phyloP scores from a whole-genome alignment of 1,140 invertebrate species.

The Cotesia glomerata region DNA sequence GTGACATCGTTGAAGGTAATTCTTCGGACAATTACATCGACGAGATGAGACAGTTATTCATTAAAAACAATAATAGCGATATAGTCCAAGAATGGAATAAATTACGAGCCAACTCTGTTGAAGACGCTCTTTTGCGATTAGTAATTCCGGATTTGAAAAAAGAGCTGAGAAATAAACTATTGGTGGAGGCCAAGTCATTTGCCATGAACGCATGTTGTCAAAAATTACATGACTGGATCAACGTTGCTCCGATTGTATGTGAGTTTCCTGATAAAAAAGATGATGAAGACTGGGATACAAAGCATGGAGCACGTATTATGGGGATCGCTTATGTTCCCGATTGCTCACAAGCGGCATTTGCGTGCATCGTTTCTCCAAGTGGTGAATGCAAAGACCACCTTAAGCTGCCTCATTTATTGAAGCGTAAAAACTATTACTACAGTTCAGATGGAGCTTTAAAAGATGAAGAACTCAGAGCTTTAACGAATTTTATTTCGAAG shows the following conservation, averaged over 20 bases:
- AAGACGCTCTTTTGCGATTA: conserved; percentile 86
- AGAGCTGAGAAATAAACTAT: conserved; percentile 81
- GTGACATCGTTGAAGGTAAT: conserved; percentile 80
- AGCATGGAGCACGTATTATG: conserved; percentile 85
- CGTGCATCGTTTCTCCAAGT: conserved; percentile 78
- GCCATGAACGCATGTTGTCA: conserved; percentile 83
- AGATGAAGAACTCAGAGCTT: conserved; percentile 50
- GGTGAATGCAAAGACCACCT: conserved; percentile 77
- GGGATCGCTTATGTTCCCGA: no score
- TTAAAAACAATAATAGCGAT: conserved; percentile 94
- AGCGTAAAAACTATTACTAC: no score
- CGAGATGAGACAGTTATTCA: conserved; percentile 90
- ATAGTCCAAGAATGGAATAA: conserved; percentile 97
- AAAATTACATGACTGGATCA: conserved; percentile 90
- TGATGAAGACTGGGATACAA: conserved; percentile 90
- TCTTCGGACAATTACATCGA: conserved; percentile 80
- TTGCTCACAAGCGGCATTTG: conserved; percentile 58
- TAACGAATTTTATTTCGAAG: conserved; percentile 84
- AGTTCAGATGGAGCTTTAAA: no score
- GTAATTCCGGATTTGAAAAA: conserved; percentile 89
- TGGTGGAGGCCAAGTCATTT: conserved; percentile 88
- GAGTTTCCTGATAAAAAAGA: conserved; percentile 85
- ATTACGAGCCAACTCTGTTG: conserved; percentile 84
- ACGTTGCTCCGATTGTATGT: conserved; percentile 82
- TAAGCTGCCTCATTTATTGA: conserved; percentile 75